phyloP scores from a whole-genome alignment of 2,797 vertebrate species.

The Centropyge bicolor region DNA sequence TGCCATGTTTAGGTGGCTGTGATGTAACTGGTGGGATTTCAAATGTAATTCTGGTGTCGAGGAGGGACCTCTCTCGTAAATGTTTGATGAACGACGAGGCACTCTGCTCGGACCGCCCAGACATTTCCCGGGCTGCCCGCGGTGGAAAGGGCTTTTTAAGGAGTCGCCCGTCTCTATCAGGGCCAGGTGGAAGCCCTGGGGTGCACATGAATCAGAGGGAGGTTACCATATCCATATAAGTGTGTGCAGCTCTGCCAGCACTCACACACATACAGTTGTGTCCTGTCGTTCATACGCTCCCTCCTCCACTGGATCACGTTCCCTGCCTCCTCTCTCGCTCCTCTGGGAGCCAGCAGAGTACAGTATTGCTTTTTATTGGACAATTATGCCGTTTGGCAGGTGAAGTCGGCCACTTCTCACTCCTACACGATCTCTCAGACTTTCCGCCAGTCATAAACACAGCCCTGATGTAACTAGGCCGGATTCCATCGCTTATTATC shows the following conservation, averaged over 20 bases:
- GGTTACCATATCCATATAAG: slow-evolving; percentile 38
- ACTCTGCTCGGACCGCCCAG: slow-evolving; percentile 60
- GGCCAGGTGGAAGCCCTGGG: slow-evolving; percentile 72
- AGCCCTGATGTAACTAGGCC: slow-evolving; percentile 31
- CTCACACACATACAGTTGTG: slow-evolving; percentile 18
- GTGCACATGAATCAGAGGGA: slow-evolving; percentile 59
- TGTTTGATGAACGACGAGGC: slow-evolving; percentile 79
- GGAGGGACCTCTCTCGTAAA: slow-evolving; percentile 74
- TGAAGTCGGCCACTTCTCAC: slow-evolving; percentile 61
- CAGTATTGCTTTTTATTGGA: slow-evolving; percentile 44
- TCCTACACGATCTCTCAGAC: slow-evolving; percentile 45
- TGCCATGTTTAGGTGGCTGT: slow-evolving; percentile 67
- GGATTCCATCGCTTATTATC: slow-evolving; percentile 66
- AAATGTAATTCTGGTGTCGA: slow-evolving; percentile 78
- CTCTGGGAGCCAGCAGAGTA: slow-evolving; percentile 34
- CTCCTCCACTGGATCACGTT: slow-evolving; percentile 15
- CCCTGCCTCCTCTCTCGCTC: slow-evolving; percentile 11
- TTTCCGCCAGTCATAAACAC: slow-evolving; percentile 38
- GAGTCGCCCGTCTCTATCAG: slow-evolving; percentile 44
- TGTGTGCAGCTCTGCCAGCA: slow-evolving; percentile 19
- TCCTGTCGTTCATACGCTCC: slow-evolving; percentile 29
- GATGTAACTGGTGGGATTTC: slow-evolving; percentile 76
- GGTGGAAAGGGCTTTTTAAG: slow-evolving; percentile 66
- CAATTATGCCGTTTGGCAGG: slow-evolving; percentile 66
- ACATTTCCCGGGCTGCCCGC: slow-evolving; percentile 41